Evolutionary conservation across 2,113 vertebrate genomes (phyloP).

Genomic region (Proterorhinus semilunaris): DNA sequence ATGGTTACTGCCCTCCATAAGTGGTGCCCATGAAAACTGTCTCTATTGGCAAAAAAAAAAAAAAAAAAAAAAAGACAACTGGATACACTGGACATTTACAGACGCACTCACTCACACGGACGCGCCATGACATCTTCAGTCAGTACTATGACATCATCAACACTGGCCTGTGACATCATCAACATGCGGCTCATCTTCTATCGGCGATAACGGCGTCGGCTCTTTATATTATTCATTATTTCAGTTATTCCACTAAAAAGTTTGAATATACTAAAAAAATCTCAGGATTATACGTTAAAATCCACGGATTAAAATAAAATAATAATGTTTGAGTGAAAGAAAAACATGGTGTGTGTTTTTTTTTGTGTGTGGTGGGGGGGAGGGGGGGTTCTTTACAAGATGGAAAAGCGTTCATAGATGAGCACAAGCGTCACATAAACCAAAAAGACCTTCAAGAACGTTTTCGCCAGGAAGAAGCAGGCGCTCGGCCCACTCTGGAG

Average conservation of each 20-base stretch:
- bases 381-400: conserved; percentile 10
- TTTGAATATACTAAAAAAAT: conserved; percentile 61
- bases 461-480: not conserved
- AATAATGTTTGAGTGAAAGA: conserved; percentile 37
- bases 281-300: conserved; percentile 57
- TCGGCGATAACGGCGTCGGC: conserved; percentile 63
- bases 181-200: conserved; percentile 69
- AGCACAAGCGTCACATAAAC: not conserved
- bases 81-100: conserved; percentile 33
- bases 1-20: too few relatives aligned
- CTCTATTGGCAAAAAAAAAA: conserved; percentile 68
- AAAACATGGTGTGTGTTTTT: conserved; percentile 30
- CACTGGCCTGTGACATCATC: conserved; percentile 69
- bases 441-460: too few relatives aligned
- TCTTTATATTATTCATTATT: conserved; percentile 37
- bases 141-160: conserved; percentile 70
- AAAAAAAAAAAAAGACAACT: conserved; percentile 65
- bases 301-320: conserved; percentile 52
- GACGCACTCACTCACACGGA: conserved; percentile 38
- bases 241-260: conserved; percentile 61
- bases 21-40: not conserved
- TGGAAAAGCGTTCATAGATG: not conserved
- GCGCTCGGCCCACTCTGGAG: not conserved
- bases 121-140: conserved; percentile 71
- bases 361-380: too few relatives aligned